Conservation (phyloP, 2,888 invertebrate genomes). For the Zygaena filipendulae region DNA sequence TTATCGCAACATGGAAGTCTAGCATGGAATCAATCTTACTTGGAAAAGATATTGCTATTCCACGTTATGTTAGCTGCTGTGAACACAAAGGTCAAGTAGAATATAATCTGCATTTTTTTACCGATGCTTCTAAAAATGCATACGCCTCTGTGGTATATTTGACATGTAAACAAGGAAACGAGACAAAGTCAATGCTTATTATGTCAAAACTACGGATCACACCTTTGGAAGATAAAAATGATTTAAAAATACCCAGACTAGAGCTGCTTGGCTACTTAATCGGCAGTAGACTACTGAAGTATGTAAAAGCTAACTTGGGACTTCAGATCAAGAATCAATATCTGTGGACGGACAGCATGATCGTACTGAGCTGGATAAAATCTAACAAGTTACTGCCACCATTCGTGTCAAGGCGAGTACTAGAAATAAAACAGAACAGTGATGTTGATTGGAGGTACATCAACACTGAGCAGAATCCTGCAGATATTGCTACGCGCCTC, state of each 20-base stretch:
- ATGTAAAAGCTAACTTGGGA: background rate
- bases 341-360: constrained; percentile 8
- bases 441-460: constrained; percentile 1
- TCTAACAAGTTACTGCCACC: constrained; percentile 5
- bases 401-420: constrained; percentile 4
- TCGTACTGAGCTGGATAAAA: constrained; percentile 4
- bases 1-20: background rate
- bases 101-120: constrained; percentile 12
- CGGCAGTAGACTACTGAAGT: constrained; percentile 2
- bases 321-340: background rate
- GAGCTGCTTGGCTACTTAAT: constrained; percentile 5
- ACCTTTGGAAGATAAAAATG: constrained; percentile 2
- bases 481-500: constrained; percentile 2
- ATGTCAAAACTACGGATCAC: constrained; percentile 2
- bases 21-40: background rate
- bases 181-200: background rate
- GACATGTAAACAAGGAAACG: background rate
- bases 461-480: constrained; percentile 2
- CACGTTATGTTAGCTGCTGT: background rate
- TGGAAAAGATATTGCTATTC: background rate
- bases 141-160: constrained; percentile 10
- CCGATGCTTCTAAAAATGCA: constrained; percentile 8
- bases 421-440: constrained; percentile 3
- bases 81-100: no score
- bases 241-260: constrained; percentile 4